These are phyloP conservation scores for Tachina fera DNA, from an alignment of 2,888 invertebrate genomes.

Conservation along the genomic window DNA sequence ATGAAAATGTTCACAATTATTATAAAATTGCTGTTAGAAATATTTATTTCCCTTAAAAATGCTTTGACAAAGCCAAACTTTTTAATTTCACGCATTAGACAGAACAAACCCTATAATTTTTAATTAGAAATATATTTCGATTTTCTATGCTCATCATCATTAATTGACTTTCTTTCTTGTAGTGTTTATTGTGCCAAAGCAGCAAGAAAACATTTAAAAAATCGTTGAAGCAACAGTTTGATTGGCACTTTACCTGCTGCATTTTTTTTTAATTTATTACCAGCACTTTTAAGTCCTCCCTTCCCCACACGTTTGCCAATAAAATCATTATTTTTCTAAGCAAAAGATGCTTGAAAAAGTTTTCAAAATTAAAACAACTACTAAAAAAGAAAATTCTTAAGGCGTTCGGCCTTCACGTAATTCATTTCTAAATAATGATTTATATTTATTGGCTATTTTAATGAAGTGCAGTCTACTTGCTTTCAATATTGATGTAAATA, in stretches of 20 bases:
- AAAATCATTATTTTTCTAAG: not conserved
- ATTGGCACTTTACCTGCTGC: conserved; percentile 37
- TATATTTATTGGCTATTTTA: conserved; percentile 10
- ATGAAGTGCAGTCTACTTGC: not conserved
- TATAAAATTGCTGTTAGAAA: too few species aligned
- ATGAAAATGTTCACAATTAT: too few species aligned
- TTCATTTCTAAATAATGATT: conserved; percentile 12
- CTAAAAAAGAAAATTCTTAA: not conserved
- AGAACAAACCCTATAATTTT: too few species aligned
- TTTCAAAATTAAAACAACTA: not conserved
- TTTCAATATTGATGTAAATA: not conserved
- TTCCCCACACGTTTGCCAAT: not conserved
- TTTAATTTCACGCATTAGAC: too few species aligned
- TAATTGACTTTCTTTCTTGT: conserved; percentile 13
- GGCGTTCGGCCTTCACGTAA: conserved; percentile 2
- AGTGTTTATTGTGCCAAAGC: not conserved
- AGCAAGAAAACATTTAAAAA: conserved; percentile 17
- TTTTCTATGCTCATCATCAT: not conserved
- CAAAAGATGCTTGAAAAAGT: not conserved
- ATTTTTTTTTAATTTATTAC: not conserved
- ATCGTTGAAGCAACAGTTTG: conserved; percentile 53
- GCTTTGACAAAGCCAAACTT: too few species aligned
- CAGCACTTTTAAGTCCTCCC: not conserved
- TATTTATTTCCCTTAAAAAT: too few species aligned
- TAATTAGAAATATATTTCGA: too few species aligned